Conservation (phyloP, 2,888 invertebrate genomes). For the Therioaphis trifolii region DNA sequence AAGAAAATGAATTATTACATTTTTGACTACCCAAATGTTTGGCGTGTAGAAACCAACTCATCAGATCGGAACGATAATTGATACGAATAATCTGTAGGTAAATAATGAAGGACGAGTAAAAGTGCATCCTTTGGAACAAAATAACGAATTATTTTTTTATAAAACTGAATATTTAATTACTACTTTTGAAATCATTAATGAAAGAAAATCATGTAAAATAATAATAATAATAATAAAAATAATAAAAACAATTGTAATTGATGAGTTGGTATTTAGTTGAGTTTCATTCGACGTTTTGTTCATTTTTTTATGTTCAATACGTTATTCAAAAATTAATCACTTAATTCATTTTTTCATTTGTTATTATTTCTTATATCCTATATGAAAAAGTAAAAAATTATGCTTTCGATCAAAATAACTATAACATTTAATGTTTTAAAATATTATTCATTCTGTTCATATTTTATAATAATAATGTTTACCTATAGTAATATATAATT, state of each 20-base stretch:
- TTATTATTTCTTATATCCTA: too few species aligned
- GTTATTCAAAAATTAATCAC: not conserved
- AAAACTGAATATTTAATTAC: slow-evolving; percentile 26
- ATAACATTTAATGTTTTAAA: too few species aligned
- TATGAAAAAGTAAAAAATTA: too few species aligned
- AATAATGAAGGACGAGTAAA: slow-evolving; percentile 50
- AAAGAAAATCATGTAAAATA: slow-evolving; percentile 13
- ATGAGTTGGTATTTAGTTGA: not conserved
- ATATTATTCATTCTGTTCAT: too few species aligned
- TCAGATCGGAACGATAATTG: slow-evolving; percentile 55
- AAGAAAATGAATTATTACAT: slow-evolving; percentile 23
- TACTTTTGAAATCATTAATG: slow-evolving; percentile 27
- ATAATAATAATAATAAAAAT: slow-evolving; percentile 15
- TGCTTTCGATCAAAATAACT: too few species aligned
- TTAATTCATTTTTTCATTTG: too few species aligned
- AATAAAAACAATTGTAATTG: slow-evolving; percentile 14
- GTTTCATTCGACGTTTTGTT: not conserved
- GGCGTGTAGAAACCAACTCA: slow-evolving; percentile 17
- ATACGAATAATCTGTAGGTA: slow-evolving; percentile 25
- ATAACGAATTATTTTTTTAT: not conserved
- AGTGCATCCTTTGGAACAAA: slow-evolving; percentile 51
- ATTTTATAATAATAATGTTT: too few species aligned
- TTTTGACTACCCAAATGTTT: not conserved
- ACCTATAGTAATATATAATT: too few species aligned
- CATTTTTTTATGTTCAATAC: not conserved